phyloP scores from a whole-genome alignment of 2,797 vertebrate species.

The Liparis tanakae region DNA sequence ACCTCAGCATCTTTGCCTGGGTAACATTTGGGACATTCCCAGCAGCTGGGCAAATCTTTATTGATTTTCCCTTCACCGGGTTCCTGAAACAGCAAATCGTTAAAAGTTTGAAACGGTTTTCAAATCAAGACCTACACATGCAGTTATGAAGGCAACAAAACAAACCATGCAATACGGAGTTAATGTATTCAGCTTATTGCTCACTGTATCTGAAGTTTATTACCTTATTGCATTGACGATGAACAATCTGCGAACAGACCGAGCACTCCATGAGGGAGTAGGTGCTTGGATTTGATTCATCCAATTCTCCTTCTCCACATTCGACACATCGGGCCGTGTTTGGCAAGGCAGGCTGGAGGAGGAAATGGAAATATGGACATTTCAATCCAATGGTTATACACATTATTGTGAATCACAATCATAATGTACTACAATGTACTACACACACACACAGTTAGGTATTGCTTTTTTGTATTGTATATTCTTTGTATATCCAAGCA shows the following conservation, averaged over 20 bases:
- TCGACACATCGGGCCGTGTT: constrained; percentile 94
- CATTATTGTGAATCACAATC: neutral
- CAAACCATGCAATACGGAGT: neutral
- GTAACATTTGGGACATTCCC: constrained; percentile 97
- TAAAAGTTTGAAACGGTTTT: neutral
- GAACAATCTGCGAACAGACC: constrained; percentile 94
- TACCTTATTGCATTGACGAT: constrained; percentile 95
- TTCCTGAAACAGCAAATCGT: constrained; percentile 80
- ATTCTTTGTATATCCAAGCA: neutral
- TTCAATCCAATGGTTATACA: neutral
- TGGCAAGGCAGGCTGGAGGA: constrained; percentile 90
- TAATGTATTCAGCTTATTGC: neutral
- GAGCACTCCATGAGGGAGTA: constrained; percentile 97
- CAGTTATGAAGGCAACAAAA: constrained; percentile 7
- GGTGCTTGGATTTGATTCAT: constrained; percentile 86
- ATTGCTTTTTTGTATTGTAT: no score
- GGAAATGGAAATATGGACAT: constrained; percentile 19
- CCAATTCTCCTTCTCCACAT: constrained; percentile 91
- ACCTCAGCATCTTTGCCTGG: constrained; percentile 89
- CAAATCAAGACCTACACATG: constrained; percentile 11
- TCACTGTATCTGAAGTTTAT: neutral
- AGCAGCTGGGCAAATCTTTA: constrained; percentile 95
- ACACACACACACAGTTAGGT: no score
- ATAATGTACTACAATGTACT: no score
- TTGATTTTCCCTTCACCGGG: constrained; percentile 93